Base-by-base conservation (phyloP, 2,888 invertebrate genomes). In the Deilephila porcellus region DNA sequence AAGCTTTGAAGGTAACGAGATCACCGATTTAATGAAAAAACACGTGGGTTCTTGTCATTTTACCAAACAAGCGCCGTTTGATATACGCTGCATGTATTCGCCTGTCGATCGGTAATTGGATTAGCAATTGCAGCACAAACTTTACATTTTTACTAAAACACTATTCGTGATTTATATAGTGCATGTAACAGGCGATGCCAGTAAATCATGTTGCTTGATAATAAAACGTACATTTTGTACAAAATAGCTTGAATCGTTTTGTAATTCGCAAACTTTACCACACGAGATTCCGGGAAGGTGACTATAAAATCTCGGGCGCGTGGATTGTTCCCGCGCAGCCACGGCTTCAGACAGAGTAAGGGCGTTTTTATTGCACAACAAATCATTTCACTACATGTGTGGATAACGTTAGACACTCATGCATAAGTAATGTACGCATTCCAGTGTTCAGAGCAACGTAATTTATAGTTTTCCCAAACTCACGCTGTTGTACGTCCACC, bases 361-460 rank as follows among this genome's bases (percentile, higher is more conserved):
- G 84, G 82, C 84, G 83, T 84, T 85, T 84, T 88, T 87, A 86
- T 85, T 80, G 80, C 82, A 80, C 76, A 75, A 88, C 87, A 89
- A 89, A 88, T 88, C 87, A 89, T 87, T 83, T 63, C 75, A 76
- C 77, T 82, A 78, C 79, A 78, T 83, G 78, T 81, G 81, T 79
- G 81, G 77, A 82, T 80, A 80, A 80, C 80, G 70, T 72, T 72
- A 77, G 76, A 74, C 74, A 78, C 76, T 81, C 80, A 81, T 82
- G 80, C 82, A 81, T 85, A 82, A 73, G 74, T 82, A 83, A 85
- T 82, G 74, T 74, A 60, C 71, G 53, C 45, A 78, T 76, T 77
- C 76, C 74, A 29, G 64, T 25, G 82, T 79, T 81, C 82, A 82
- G 76, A 80, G 77, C 74, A 64, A 71, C 53, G 6, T 73, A 81